phyloP scores from a whole-genome alignment of 1,140 invertebrate species.

The Oryzaephilus surinamensis region DNA sequence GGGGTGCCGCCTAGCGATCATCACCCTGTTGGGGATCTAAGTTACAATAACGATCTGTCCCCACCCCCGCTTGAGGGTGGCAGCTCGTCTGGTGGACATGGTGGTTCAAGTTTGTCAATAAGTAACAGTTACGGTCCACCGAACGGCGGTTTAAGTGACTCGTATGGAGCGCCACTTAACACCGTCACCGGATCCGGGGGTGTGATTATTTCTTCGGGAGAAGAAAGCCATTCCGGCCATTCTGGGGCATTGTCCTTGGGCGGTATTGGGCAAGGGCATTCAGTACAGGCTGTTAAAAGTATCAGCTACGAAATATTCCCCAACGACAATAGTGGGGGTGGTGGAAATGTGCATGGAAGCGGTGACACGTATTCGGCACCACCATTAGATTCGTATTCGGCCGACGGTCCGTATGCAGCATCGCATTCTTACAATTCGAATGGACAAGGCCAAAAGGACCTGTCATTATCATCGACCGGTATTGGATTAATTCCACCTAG shows the following conservation, averaged over 20 bases:
- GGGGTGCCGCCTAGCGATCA: conserved; percentile 26
- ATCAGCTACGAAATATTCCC: conserved; percentile 39
- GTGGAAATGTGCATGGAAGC: conserved; percentile 1
- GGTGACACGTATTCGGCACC: conserved; percentile 41
- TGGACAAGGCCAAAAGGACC: conserved; percentile 3
- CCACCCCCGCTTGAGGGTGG: conserved; percentile 35
- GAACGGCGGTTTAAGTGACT: conserved; percentile 27
- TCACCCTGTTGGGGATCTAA: conserved; percentile 30
- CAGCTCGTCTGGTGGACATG: conserved; percentile 2
- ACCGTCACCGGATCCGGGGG: conserved; percentile 33
- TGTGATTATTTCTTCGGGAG: conserved; percentile 27
- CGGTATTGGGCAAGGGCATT: too few species aligned
- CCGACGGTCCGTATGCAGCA: conserved; percentile 40
- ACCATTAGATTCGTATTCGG: conserved; percentile 38
- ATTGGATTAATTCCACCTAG: conserved; percentile 44
- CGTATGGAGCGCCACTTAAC: conserved; percentile 33
- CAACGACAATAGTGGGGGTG: conserved; percentile 11
- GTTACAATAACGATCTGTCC: conserved; percentile 31
- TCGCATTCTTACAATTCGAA: conserved; percentile 26
- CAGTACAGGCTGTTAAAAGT: conserved; percentile 37
- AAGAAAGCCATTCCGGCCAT: conserved; percentile 18
- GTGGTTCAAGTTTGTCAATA: too few species aligned
- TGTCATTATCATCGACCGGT: conserved; percentile 24
- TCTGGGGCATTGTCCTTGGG: conserved; percentile 15
- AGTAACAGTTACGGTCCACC: conserved; percentile 3